Percentiles rank a stretch among this genome's conserved stretches.
Conservation (phyloP, 30 jellyfish, hydroid and myxozoan genomes). For the Chironex yamaguchii region DNA sequence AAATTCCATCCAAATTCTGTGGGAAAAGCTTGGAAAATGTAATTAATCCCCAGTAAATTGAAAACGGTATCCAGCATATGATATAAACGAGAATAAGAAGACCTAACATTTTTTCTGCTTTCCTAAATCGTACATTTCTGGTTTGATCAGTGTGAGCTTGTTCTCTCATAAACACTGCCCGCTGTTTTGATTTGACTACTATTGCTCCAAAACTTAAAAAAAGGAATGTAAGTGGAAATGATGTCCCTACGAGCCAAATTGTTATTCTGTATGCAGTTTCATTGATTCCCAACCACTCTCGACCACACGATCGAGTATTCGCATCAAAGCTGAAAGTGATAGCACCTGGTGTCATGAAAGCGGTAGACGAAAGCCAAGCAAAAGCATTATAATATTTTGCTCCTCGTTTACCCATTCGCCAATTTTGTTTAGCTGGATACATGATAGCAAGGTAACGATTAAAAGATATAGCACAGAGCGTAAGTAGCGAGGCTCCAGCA, state of each 20-base stretch:
- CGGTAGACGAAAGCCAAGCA: conserved; percentile 68
- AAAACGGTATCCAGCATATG: conserved; percentile 88
- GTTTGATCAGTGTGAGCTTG: conserved; percentile 22
- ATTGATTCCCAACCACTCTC: conserved; percentile 70
- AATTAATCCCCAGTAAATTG: conserved; percentile 69
- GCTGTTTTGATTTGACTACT: conserved; percentile 64
- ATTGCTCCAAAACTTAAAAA: conserved; percentile 78
- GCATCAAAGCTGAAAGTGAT: conserved; percentile 72
- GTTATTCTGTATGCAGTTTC: conserved; percentile 68
- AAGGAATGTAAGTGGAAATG: conserved; percentile 73
- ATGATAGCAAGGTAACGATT: conserved; percentile 85
- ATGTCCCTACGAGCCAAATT: conserved; percentile 72
- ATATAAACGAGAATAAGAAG: conserved; percentile 66
- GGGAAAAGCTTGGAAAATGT: conserved; percentile 64
- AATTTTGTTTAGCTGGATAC: conserved; percentile 74
- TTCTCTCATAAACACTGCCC: conserved; percentile 39
- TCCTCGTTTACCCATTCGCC: conserved; percentile 71
- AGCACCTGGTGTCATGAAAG: conserved; percentile 83
- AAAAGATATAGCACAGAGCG: conserved; percentile 85
- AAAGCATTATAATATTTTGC: conserved; percentile 56
- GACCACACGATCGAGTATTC: conserved; percentile 54
- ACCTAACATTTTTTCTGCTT: conserved; percentile 89
- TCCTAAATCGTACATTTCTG: conserved; percentile 63
- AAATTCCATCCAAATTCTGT: conserved; percentile 55
- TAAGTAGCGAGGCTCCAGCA: conserved; percentile 83